These are phyloP conservation scores for Acanthurus lineatus DNA, from an alignment of 2,797 vertebrate species.

Conservation along the genomic window DNA sequence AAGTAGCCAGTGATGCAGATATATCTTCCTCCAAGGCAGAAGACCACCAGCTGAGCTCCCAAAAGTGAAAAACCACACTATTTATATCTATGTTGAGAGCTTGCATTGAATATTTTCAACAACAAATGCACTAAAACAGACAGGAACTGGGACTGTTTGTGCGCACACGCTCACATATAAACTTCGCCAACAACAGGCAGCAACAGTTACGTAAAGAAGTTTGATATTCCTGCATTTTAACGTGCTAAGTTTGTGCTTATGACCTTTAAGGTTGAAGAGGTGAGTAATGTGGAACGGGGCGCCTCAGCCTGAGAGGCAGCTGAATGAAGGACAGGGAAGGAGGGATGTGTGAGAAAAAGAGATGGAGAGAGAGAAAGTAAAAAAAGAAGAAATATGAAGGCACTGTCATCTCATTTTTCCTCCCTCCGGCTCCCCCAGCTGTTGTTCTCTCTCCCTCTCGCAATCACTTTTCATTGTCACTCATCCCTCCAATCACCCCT, in stretches of 20 bases:
- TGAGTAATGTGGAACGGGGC: slow-evolving; percentile 70
- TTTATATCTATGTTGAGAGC: slow-evolving; percentile 72
- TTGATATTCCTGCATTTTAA: slow-evolving; percentile 64
- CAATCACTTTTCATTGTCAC: slow-evolving; percentile 79
- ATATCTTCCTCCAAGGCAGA: slow-evolving; percentile 64
- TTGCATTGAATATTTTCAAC: slow-evolving; percentile 39
- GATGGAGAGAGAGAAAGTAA: slow-evolving; percentile 42
- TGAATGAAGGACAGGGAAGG: slow-evolving; percentile 68
- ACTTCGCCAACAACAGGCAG: slow-evolving; percentile 10
- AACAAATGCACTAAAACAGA: slow-evolving; percentile 14
- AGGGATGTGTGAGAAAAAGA: slow-evolving; percentile 47
- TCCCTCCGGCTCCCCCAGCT: slow-evolving; percentile 77
- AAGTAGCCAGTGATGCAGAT: slow-evolving; percentile 66
- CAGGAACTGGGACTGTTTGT: background rate
- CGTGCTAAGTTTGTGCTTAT: slow-evolving; percentile 53
- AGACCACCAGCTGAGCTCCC: slow-evolving; percentile 76
- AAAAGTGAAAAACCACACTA: slow-evolving; percentile 65
- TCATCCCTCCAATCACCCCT: slow-evolving; percentile 69
- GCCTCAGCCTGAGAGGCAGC: slow-evolving; percentile 54
- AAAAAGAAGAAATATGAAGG: slow-evolving; percentile 69
- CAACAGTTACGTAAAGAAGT: slow-evolving; percentile 51
- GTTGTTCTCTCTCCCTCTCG: slow-evolving; percentile 76
- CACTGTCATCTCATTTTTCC: slow-evolving; percentile 73
- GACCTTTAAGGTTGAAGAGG: slow-evolving; percentile 80
- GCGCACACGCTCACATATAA: slow-evolving; percentile 10